Base-by-base conservation (phyloP, 2,797 vertebrate genomes). In the Urosaurus nigricauda region DNA sequence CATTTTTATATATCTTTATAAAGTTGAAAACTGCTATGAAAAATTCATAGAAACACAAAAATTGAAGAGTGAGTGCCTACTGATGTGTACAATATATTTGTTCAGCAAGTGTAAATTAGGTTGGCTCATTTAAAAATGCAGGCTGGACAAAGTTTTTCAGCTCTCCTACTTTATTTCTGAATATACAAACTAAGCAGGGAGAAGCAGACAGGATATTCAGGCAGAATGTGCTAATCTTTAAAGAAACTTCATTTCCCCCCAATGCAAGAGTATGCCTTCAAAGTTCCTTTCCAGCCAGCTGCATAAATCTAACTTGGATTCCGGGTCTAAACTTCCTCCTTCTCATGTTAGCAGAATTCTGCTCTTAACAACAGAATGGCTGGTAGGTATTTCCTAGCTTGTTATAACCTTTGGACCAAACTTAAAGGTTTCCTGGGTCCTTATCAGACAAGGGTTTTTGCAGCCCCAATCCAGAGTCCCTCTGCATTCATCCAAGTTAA, bases 41-140 rank as follows among this genome's bases (percentile, higher is more conserved):
- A 37, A 60, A 40, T 12, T 81, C 60, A 81, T 37, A 37, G 12
- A 81, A 81, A 7, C 16, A 60, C 35, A 26, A 21, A 81, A 26
- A 60, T 26, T 40, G 58, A 81, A 81, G 12, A 81, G 40, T 81
- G 40, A 63, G 5, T 65, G 29, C 51, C 40, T 43, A 82, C 24
- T 29, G 60, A 83, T 83, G 4, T 21, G 4, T 7, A 51, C 47
- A 9, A 51, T 51, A 9, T 51, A 51, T 51, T 51, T 6, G 6
- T 51, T 70, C 63, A 70, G 82, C 63, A 83, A 51, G 19, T 70
- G 12, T 12, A 8, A 82, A 43, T 82, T 82, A 65, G 24, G 58
- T 65, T 82, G 80, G 29, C 24, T 40, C 37, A 14, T 40, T 82
- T 82, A 65, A 65, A 82, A 82, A 82, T 82, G 13, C 58, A 63